Evolutionary conservation across 2,797 vertebrate genomes (phyloP).

Genomic region (Peromyscus aztecus): DNA sequence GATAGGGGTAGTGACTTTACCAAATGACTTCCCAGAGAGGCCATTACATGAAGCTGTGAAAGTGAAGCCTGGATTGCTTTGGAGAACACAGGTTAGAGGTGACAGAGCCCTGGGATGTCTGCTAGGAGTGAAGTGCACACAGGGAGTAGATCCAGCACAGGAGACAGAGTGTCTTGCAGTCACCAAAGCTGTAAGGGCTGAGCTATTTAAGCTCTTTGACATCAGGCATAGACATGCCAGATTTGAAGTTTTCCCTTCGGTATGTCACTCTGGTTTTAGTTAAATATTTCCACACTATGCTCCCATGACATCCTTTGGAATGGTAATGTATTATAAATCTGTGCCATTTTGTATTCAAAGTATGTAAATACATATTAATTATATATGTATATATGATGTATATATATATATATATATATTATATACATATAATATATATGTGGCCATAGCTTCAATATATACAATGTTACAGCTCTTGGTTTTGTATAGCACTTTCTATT

Average conservation of each 20-base stretch:
- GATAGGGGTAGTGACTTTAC: background rate
- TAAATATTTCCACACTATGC: background rate
- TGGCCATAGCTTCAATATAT: background rate
- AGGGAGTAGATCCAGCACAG: background rate
- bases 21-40: too few relatives aligned
- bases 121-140: background rate
- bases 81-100: background rate
- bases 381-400: too few relatives aligned
- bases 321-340: background rate
- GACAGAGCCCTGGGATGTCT: background rate
- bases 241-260: background rate
- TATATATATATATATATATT: too few relatives aligned
- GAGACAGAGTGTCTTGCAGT: background rate
- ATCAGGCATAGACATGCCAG: background rate
- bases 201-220: background rate
- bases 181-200: background rate
- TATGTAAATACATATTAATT: too few relatives aligned
- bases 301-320: background rate
- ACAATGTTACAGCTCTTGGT: background rate
- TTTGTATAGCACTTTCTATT: slow-evolving; percentile 24
- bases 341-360: background rate
- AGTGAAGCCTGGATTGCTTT: background rate
- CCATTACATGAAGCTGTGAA: background rate
- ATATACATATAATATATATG: too few relatives aligned
- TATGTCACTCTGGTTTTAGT: background rate